Base-by-base conservation (phyloP, 2,797 vertebrate species). In the Epinephelus coioides region DNA sequence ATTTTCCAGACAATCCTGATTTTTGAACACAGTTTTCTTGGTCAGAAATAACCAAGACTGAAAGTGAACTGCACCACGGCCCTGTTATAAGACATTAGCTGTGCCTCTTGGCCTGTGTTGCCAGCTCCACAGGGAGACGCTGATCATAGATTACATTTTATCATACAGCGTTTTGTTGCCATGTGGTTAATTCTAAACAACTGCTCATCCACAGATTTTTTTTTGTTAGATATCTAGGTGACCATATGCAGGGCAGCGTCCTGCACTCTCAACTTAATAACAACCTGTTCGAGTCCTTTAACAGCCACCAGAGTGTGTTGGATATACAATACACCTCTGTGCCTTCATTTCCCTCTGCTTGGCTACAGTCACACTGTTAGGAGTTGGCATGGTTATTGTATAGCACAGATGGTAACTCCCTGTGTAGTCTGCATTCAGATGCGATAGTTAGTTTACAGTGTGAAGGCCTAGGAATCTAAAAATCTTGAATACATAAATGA, bases 341-440 rank as follows among this genome's bases (percentile, higher is more conserved):
- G 94, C 93, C 93, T 94, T 94, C 91, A 90, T 84, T 50, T 65
- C 76, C 73, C 79, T 79, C 77, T 25, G 73, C 81, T 84, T 77
- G 50, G 70, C 78, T 60, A n/a, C 54, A 69, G 70, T 77, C 76
- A 71, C 69, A 55, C 25, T 75, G 77, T 43, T 81, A 23, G 27
- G 15, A 30, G 73, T 75, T 69, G 63, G 61, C 44, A 43, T 78
- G 57, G 57, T 74, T 77, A 55, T 51, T 38, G 5, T 49, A 69
- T 17, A 73, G 71, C 68, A 76, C 54, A 76, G 34, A 38, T 60
- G 60, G 54, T 44, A 43, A 51, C 56, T 44, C 69, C 57, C 43
- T 60, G 34, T 59, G 61, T 9, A 51, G 65, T 64, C 61, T 7
- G 62, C 44, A 19, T 66, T 61, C 43, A 49, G 44, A 63, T 43